Percentiles rank a stretch among this genome's conserved stretches.
Conservation (phyloP, 2,797 vertebrate species). For the Linurgus olivaceus region DNA sequence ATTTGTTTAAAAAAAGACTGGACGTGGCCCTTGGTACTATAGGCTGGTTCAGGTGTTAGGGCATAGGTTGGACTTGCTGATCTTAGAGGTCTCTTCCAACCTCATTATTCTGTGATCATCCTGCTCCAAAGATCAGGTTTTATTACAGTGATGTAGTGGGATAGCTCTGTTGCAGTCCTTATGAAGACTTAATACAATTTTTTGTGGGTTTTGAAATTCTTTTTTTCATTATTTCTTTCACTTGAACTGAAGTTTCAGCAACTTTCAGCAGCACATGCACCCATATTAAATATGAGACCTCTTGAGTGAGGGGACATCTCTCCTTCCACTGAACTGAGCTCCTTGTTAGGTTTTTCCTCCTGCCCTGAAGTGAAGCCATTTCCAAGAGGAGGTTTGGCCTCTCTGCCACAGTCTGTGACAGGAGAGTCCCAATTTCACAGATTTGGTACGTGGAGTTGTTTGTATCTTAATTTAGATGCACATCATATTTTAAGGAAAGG, state of each 20-base stretch:
- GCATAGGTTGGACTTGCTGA: too few relatives aligned
- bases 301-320: neutral
- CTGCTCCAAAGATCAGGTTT: neutral
- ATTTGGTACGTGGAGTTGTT: neutral
- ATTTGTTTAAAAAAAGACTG: too few relatives aligned
- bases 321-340: neutral
- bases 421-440: rapidly evolving
- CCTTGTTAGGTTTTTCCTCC: neutral
- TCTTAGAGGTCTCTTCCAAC: neutral
- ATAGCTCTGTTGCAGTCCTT: neutral
- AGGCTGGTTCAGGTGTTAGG: too few relatives aligned
- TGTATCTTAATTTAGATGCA: neutral
- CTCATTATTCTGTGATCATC: neutral
- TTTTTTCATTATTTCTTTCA: neutral
- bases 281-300: neutral
- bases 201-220: rapidly evolving
- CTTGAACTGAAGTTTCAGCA: neutral
- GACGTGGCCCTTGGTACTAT: too few relatives aligned
- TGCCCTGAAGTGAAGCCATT: neutral
- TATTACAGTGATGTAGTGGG: rapidly evolving
- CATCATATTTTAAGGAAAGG: neutral
- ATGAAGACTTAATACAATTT: neutral
- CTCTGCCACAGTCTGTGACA: neutral
- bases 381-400: neutral
- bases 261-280: neutral